Conservation (phyloP, 2,888 invertebrate genomes). For the Cantharis nigra region DNA sequence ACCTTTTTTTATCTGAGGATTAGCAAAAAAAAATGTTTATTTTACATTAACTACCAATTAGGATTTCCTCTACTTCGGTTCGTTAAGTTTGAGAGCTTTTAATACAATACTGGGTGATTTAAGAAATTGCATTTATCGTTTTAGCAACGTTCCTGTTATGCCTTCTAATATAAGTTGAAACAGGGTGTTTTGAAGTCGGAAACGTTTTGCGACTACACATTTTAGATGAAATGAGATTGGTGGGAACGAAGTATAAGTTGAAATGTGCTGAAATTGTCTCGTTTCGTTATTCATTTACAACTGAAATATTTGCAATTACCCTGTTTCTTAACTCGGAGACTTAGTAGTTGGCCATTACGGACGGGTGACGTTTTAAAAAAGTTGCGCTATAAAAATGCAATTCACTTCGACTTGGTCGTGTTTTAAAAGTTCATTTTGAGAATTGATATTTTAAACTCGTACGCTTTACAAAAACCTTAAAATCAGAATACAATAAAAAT, state of each 20-base stretch:
- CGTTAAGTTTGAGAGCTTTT: not conserved
- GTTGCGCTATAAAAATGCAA: not conserved
- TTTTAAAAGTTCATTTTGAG: not conserved
- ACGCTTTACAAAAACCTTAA: conserved; percentile 2
- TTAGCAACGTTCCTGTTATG: not conserved
- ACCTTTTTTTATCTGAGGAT: not conserved
- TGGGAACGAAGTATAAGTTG: not conserved
- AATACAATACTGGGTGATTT: not conserved
- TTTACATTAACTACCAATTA: not conserved
- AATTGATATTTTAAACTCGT: conserved; percentile 1
- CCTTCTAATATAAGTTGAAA: not conserved
- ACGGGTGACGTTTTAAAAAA: not conserved
- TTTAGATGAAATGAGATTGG: not conserved
- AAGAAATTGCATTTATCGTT: not conserved
- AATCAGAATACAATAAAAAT: conserved; percentile 28
- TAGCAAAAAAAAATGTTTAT: not conserved
- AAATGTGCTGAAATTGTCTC: not conserved
- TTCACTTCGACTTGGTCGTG: not conserved
- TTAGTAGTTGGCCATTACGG: not conserved
- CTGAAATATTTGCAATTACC: not conserved
- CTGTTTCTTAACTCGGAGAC: not conserved
- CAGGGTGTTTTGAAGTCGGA: not conserved
- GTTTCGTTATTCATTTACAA: not conserved
- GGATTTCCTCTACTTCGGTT: not conserved
- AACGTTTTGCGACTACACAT: not conserved